Evolutionary conservation across 2,113 vertebrate genomes (phyloP).

Genomic region (Upupa epops): DNA sequence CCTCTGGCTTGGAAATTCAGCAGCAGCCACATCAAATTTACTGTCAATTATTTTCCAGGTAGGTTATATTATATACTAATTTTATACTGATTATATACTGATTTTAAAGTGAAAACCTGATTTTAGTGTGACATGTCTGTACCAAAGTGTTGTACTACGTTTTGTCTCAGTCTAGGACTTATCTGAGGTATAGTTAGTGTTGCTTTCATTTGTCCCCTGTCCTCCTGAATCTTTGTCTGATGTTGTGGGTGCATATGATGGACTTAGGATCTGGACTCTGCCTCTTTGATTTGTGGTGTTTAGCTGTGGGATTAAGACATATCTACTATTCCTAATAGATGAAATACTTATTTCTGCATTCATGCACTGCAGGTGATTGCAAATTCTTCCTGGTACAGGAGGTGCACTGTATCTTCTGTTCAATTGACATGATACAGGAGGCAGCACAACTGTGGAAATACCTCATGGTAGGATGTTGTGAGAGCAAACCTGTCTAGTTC

Average conservation of each 20-base stretch:
- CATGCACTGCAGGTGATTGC: neutral
- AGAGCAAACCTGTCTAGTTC: neutral
- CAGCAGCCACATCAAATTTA: neutral
- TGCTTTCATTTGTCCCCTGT: neutral
- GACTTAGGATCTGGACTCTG: neutral
- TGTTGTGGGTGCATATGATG: neutral
- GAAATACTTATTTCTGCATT: neutral
- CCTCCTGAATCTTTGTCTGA: neutral
- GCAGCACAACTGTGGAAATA: neutral
- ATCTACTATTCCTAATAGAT: neutral
- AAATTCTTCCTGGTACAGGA: neutral
- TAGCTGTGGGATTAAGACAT: neutral
- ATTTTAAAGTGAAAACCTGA: neutral
- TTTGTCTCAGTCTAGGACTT: neutral
- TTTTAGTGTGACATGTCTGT: neutral
- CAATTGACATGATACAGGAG: neutral
- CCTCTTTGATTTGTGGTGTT: neutral
- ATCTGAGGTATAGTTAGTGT: neutral
- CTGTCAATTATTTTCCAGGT: neutral
- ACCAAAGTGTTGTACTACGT: neutral
- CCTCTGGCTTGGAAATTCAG: neutral
- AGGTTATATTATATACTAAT: too few relatives aligned
- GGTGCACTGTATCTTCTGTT: neutral
- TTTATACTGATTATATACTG: neutral
- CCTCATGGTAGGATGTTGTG: neutral